Percentiles rank a stretch among this genome's conserved stretches.
These are phyloP conservation scores for Harmothoe impar DNA, from an alignment of 2,888 invertebrate species.

Conservation along the genomic window DNA sequence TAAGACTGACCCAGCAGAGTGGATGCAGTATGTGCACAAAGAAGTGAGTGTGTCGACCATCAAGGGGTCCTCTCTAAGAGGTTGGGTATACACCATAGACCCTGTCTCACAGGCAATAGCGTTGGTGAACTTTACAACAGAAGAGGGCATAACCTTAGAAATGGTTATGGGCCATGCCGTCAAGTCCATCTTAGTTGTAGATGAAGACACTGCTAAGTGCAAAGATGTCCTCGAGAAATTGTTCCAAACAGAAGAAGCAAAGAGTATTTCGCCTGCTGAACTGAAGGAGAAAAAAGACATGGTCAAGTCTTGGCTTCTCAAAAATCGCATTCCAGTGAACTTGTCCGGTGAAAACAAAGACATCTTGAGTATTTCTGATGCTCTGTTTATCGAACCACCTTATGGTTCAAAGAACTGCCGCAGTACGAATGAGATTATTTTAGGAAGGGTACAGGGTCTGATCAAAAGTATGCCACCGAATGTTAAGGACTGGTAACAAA, in stretches of 20 bases:
- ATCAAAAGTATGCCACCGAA: slow-evolving; percentile 80
- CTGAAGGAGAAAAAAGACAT: slow-evolving; percentile 73
- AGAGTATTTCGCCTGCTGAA: slow-evolving; percentile 73
- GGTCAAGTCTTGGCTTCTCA: slow-evolving; percentile 79
- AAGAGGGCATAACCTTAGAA: slow-evolving; percentile 67
- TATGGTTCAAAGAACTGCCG: slow-evolving; percentile 79
- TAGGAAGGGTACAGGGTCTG: slow-evolving; percentile 81
- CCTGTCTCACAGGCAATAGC: slow-evolving; percentile 81
- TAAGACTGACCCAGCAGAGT: slow-evolving; percentile 78
- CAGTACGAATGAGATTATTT: slow-evolving; percentile 83
- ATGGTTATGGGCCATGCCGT: slow-evolving; percentile 78
- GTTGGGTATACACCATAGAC: slow-evolving; percentile 82
- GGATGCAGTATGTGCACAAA: slow-evolving; percentile 80
- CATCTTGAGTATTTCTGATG: slow-evolving; percentile 78
- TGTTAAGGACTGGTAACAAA: slow-evolving; percentile 54
- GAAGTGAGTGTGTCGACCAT: slow-evolving; percentile 77
- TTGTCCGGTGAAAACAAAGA: slow-evolving; percentile 74
- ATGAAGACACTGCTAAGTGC: slow-evolving; percentile 71
- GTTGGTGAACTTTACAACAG: slow-evolving; percentile 72
- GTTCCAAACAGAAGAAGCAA: slow-evolving; percentile 73
- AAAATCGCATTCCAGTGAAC: slow-evolving; percentile 80
- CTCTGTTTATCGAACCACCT: slow-evolving; percentile 79
- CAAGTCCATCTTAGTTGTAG: slow-evolving; percentile 73
- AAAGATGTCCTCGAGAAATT: slow-evolving; percentile 71
- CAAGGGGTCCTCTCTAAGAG: slow-evolving; percentile 76